These are phyloP conservation scores for Macrosteles quadrilineatus DNA, from an alignment of 1,140 invertebrate genomes.

Conservation along the genomic window DNA sequence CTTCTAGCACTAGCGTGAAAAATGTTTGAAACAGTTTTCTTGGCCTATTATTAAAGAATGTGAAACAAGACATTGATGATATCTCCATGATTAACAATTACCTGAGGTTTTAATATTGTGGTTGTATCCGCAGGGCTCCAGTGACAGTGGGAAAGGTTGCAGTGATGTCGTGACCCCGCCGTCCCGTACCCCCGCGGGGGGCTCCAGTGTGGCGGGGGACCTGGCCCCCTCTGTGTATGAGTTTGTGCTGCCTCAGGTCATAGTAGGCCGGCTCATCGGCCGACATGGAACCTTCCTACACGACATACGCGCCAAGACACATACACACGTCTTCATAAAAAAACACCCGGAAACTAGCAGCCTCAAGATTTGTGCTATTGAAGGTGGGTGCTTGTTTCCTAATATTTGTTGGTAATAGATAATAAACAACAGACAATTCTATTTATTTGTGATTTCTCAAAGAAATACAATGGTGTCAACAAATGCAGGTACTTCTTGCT, in stretches of 20 bases:
- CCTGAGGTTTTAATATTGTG: conserved; percentile 18
- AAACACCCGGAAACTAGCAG: conserved; percentile 69
- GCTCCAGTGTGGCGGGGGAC: conserved; percentile 43
- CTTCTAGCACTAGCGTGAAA: no score
- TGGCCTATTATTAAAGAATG: no score
- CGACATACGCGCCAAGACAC: conserved; percentile 74
- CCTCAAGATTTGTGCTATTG: conserved; percentile 79
- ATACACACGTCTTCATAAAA: conserved; percentile 75
- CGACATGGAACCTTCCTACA: conserved; percentile 78
- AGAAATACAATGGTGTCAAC: no score
- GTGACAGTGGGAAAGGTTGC: conserved; percentile 74
- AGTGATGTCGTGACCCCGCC: conserved; percentile 65
- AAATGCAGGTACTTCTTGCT: no score
- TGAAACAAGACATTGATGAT: no score
- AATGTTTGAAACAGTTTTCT: no score
- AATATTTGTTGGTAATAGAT: no score
- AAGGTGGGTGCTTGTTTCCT: conserved; percentile 59
- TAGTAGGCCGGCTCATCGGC: conserved; percentile 88
- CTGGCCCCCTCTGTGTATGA: conserved; percentile 38
- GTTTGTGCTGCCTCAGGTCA: conserved; percentile 46
- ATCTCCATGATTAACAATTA: no score
- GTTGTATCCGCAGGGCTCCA: conserved; percentile 60
- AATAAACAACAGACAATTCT: no score
- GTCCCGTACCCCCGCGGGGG: conserved; percentile 47
- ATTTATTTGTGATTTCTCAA: no score